These are phyloP conservation scores for Mastomys coucha DNA, from an alignment of 2,113 vertebrate species.

Conservation along the genomic window DNA sequence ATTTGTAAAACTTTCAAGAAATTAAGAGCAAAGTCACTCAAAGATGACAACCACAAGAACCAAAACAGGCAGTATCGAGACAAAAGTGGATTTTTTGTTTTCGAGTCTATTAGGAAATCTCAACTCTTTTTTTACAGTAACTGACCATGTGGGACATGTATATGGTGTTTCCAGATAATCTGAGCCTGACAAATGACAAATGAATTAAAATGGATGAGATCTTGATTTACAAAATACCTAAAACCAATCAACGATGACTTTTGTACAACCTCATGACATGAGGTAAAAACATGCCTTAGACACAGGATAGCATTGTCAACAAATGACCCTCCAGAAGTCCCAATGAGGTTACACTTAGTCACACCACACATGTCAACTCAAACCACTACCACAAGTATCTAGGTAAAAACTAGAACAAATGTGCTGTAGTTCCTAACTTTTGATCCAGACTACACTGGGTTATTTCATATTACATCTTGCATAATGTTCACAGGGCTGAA, in stretches of 20 bases:
- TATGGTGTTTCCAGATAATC: background rate
- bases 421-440: background rate
- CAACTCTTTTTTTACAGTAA: background rate
- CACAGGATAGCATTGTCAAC: accelerated
- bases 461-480: accelerated
- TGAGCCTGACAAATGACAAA: background rate
- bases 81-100: background rate
- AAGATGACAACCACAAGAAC: background rate
- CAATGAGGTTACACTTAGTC: background rate
- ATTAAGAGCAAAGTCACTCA: background rate
- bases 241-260: background rate
- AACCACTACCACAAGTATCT: background rate
- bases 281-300: background rate
- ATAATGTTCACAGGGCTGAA: background rate
- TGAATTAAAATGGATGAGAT: background rate
- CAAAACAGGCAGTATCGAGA: background rate
- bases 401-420: background rate
- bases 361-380: background rate
- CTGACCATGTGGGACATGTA: background rate
- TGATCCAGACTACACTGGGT: background rate
- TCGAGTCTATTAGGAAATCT: background rate
- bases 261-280: background rate
- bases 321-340: background rate
- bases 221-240: background rate
- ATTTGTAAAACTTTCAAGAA: conserved; percentile 31